Conservation (phyloP, 2,113 vertebrate genomes). For the Pseudonaja textilis region DNA sequence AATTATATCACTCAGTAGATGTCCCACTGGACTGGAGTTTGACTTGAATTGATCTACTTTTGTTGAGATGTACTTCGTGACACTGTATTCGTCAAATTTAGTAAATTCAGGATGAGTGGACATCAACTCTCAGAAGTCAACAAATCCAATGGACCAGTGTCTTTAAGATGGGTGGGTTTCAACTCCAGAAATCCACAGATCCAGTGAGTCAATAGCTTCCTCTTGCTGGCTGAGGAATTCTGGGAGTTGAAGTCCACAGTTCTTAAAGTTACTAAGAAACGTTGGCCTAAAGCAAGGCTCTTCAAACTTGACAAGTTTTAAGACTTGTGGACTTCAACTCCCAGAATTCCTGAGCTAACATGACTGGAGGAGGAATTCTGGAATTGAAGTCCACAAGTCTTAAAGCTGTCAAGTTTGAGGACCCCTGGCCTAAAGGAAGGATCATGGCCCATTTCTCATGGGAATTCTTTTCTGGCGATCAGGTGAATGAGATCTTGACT, state of each 20-base stretch:
- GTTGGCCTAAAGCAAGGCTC: too few relatives aligned
- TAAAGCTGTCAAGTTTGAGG: background rate
- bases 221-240: background rate
- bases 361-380: background rate
- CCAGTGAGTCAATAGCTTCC: background rate
- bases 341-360: too few relatives aligned
- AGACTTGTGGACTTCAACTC: too few relatives aligned
- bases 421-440: background rate
- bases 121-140: background rate
- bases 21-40: background rate
- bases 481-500: conserved; percentile 97
- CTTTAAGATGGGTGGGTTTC: background rate
- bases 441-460: background rate
- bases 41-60: background rate
- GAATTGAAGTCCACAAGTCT: background rate
- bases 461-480: conserved; percentile 10
- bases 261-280: too few relatives aligned
- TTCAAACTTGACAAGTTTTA: too few relatives aligned
- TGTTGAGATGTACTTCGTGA: background rate
- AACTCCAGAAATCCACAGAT: background rate
- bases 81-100: background rate
- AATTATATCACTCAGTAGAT: background rate
- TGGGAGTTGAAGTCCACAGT: background rate
- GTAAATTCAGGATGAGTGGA: background rate
- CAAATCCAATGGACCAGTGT: too few relatives aligned